Conservation (phyloP, 2,113 vertebrate genomes). For the Thymallus thymallus region DNA sequence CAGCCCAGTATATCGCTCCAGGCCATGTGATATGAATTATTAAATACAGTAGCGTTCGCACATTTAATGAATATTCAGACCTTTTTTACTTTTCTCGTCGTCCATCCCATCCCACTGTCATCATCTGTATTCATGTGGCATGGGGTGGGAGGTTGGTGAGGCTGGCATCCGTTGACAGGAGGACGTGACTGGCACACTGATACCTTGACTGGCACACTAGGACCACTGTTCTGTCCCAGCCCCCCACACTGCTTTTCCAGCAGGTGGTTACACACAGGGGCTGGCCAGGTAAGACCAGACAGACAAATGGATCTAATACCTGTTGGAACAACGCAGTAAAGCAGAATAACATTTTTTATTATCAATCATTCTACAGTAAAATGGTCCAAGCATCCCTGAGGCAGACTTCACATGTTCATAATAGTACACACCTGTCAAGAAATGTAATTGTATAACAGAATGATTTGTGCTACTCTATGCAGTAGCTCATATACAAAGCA, state of each 20-base stretch:
- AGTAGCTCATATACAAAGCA: too few relatives aligned
- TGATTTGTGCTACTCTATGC: too few relatives aligned
- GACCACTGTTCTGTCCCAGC: slow-evolving; percentile 33
- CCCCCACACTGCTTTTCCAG: slow-evolving; percentile 35
- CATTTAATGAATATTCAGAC: slow-evolving; percentile 61
- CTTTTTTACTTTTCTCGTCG: slow-evolving; percentile 25
- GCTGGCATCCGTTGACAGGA: slow-evolving; percentile 40
- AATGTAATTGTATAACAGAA: too few relatives aligned
- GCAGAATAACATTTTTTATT: too few relatives aligned
- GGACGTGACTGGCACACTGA: slow-evolving; percentile 64
- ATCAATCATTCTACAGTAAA: too few relatives aligned
- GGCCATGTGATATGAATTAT: slow-evolving; percentile 68
- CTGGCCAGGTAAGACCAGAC: neutral
- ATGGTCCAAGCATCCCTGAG: too few relatives aligned
- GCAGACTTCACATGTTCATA: neutral
- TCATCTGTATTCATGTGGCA: slow-evolving; percentile 71
- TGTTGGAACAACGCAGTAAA: too few relatives aligned
- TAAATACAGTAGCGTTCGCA: slow-evolving; percentile 53
- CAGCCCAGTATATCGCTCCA: slow-evolving; percentile 36
- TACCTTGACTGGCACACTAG: neutral
- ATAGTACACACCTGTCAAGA: too few relatives aligned
- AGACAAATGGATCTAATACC: neutral
- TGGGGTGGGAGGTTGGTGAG: slow-evolving; percentile 40
- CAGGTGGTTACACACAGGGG: slow-evolving; percentile 7
- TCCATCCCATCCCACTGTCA: slow-evolving; percentile 8